These are phyloP conservation scores for Vicugna pacos DNA, from an alignment of 2,113 vertebrate species.

Conservation along the genomic window DNA sequence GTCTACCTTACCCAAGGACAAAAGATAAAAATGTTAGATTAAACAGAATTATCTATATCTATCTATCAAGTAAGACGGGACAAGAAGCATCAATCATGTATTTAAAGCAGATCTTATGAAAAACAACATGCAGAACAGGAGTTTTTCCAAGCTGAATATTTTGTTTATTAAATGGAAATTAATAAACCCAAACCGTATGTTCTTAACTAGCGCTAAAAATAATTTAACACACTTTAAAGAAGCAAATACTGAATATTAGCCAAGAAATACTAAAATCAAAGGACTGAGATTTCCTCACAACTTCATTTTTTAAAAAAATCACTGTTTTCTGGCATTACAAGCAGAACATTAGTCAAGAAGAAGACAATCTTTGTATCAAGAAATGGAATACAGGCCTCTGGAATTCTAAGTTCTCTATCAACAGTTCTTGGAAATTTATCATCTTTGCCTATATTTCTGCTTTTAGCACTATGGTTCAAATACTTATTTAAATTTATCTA, in stretches of 20 bases:
- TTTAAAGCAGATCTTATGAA: constrained; percentile 52
- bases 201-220: constrained; percentile 49
- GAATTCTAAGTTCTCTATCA: background rate
- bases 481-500: background rate
- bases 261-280: constrained; percentile 24
- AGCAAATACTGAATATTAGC: background rate
- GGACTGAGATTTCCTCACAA: background rate
- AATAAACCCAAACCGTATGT: background rate
- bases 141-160: constrained; percentile 1
- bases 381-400: background rate
- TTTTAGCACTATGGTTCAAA: background rate
- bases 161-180: background rate
- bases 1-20: constrained; percentile 64
- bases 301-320: background rate
- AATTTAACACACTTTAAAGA: constrained; percentile 10
- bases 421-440: background rate
- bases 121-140: background rate
- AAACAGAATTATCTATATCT: constrained; percentile 64
- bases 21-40: constrained; percentile 66
- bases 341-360: constrained; percentile 13
- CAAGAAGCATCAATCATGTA: constrained; percentile 29
- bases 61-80: constrained; percentile 31
- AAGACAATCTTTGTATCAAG: background rate
- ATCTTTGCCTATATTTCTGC: background rate
- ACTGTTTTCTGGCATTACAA: constrained; percentile 17